These are phyloP conservation scores for Pagrus major DNA, from an alignment of 2,113 vertebrate genomes.

Conservation along the genomic window DNA sequence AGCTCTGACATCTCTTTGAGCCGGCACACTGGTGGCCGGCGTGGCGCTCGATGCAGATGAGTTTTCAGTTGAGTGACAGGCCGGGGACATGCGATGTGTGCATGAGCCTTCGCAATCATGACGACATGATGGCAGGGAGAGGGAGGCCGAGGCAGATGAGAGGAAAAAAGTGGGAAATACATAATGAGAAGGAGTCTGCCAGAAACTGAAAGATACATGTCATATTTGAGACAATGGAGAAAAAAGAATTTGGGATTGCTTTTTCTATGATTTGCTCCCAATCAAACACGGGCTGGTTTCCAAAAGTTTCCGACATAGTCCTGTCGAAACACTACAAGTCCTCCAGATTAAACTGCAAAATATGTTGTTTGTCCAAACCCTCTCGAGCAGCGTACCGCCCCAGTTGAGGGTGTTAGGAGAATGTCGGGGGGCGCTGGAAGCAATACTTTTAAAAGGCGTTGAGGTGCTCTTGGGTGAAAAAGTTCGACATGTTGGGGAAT, in stretches of 20 bases:
- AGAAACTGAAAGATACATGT: neutral
- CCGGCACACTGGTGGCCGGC: neutral
- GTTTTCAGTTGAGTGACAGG: neutral
- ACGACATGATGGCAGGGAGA: neutral
- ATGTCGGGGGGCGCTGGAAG: too few species aligned
- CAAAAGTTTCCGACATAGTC: neutral
- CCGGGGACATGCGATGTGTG: neutral
- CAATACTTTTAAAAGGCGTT: too few species aligned
- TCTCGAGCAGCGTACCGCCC: too few species aligned
- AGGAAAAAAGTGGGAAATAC: neutral
- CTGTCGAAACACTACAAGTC: neutral
- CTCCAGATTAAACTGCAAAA: neutral
- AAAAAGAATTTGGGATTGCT: neutral
- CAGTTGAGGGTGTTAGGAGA: too few species aligned
- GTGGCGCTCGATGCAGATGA: neutral
- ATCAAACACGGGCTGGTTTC: neutral
- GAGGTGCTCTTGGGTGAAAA: too few species aligned
- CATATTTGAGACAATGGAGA: neutral
- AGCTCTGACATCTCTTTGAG: constrained; percentile 20
- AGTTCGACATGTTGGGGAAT: too few species aligned
- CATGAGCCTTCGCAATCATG: neutral
- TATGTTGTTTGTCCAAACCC: neutral
- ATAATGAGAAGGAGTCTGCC: neutral
- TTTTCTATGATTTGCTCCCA: neutral
- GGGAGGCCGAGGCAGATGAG: neutral